A percentile compares a stretch with the other conserved stretches of the same genome.
These are phyloP conservation scores for Spodoptera picta DNA, from an alignment of 2,888 invertebrate species.

Conservation along the genomic window DNA sequence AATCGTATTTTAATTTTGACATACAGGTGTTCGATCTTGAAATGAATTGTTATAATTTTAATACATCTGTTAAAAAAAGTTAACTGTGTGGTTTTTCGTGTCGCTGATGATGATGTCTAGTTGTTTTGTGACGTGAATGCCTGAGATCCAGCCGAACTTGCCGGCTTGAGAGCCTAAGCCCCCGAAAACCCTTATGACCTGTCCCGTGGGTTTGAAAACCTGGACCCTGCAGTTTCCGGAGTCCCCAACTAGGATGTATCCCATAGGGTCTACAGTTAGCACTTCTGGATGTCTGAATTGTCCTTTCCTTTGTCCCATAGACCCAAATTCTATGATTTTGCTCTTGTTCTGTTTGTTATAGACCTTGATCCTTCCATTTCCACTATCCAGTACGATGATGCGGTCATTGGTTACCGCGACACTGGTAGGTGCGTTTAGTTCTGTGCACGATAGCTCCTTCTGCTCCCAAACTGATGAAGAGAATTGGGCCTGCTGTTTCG, in stretches of 20 bases:
- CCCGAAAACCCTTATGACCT: conserved; percentile 91
- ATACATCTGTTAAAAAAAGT: conserved; percentile 74
- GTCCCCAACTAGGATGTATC: conserved; percentile 93
- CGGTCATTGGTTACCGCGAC: conserved; percentile 89
- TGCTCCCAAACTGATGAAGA: conserved; percentile 75
- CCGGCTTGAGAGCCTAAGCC: conserved; percentile 81
- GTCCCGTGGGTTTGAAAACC: conserved; percentile 92
- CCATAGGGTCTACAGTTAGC: conserved; percentile 91
- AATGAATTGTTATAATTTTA: conserved; percentile 73
- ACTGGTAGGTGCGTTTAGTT: conserved; percentile 92
- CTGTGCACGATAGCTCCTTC: conserved; percentile 78
- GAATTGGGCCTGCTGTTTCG: conserved; percentile 67
- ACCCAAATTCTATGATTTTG: conserved; percentile 90
- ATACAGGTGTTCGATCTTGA: conserved; percentile 64
- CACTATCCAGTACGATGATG: conserved; percentile 91
- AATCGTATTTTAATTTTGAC: conserved; percentile 50
- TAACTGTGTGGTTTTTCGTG: conserved; percentile 86
- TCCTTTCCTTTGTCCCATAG: conserved; percentile 90
- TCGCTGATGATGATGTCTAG: conserved; percentile 90
- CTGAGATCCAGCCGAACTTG: conserved; percentile 92
- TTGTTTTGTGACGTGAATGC: conserved; percentile 89
- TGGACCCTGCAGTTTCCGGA: conserved; percentile 93
- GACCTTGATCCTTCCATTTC: conserved; percentile 91
- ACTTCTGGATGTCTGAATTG: conserved; percentile 93
- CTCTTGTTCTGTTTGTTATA: conserved; percentile 86